These are phyloP conservation scores for Scolopax bukidnonensis DNA, from an alignment of 2,797 vertebrate species.

Conservation along the genomic window DNA sequence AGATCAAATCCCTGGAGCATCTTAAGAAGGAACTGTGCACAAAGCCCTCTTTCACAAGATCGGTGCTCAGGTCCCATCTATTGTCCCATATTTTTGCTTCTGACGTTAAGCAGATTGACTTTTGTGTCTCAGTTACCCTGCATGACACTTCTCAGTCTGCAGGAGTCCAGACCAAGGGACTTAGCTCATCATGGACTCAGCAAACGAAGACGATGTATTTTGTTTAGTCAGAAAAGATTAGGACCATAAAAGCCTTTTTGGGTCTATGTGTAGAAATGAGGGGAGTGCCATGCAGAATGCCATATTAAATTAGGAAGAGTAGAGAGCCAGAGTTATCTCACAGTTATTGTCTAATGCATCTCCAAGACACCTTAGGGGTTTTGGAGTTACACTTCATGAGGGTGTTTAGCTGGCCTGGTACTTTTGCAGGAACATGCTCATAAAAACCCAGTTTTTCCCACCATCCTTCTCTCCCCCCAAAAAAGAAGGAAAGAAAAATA, in stretches of 20 bases:
- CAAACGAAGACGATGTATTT: background rate
- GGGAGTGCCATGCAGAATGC: background rate
- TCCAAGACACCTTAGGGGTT: background rate
- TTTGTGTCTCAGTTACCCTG: background rate
- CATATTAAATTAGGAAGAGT: background rate
- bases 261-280: background rate
- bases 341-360: background rate
- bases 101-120: background rate
- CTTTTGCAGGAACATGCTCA: background rate
- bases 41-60: background rate
- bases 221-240: background rate
- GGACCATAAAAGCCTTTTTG: background rate
- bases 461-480: rapidly evolving
- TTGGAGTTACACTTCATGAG: background rate
- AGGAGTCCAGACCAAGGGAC: background rate
- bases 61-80: background rate
- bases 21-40: background rate
- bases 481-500: background rate
- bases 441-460: background rate
- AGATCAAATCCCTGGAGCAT: background rate
- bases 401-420: background rate
- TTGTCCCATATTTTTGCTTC: background rate
- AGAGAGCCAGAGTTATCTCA: background rate
- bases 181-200: background rate
- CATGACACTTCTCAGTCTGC: background rate